These are phyloP conservation scores for Alviniconcha strummeri DNA, from an alignment of 2,888 invertebrate genomes.

Conservation along the genomic window DNA sequence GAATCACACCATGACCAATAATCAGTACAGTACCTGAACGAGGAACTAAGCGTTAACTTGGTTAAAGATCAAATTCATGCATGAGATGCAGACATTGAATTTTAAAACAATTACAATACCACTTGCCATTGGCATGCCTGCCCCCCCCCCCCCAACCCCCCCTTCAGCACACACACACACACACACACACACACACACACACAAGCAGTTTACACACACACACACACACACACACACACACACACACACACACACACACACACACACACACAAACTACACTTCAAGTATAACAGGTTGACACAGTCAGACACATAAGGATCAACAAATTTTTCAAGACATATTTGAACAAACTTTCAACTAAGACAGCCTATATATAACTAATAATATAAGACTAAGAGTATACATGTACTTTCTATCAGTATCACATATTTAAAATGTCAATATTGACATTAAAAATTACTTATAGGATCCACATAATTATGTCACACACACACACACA, in stretches of 20 bases:
- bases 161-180: no score
- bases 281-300: no score
- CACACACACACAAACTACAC: neutral
- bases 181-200: neutral
- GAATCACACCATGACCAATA: no score
- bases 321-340: no score
- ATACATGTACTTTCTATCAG: neutral
- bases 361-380: no score
- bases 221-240: neutral
- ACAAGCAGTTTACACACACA: neutral
- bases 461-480: no score
- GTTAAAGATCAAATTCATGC: neutral
- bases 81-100: neutral
- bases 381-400: neutral
- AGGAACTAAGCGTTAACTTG: neutral
- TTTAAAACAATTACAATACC: neutral
- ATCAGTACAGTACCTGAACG: no score
- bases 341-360: no score
- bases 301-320: no score
- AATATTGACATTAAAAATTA: no score
- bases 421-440: neutral
- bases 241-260: neutral
- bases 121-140: neutral
- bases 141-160: no score
- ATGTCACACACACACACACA: no score